A percentile compares a stretch with the other conserved stretches of the same genome.
Evolutionary conservation across 2,797 vertebrate species (phyloP).

Genomic region (Delichon dasypus): DNA sequence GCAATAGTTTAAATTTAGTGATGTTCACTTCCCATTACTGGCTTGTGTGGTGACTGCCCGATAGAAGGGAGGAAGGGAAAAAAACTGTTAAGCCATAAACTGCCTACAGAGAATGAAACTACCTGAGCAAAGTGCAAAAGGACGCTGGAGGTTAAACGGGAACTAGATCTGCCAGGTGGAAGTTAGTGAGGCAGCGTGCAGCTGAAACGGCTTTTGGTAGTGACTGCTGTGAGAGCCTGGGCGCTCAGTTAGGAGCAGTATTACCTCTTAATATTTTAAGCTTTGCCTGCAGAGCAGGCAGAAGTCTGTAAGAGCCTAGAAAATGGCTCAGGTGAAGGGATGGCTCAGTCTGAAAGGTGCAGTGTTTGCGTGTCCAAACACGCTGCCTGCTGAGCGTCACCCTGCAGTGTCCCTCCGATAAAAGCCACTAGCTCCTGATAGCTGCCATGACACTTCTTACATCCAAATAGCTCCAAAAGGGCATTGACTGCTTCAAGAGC

Average conservation of each 20-base stretch:
- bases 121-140: background rate
- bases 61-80: background rate
- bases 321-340: background rate
- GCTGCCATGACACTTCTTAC: accelerated
- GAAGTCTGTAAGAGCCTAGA: background rate
- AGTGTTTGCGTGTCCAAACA: background rate
- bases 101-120: background rate
- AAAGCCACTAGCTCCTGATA: background rate
- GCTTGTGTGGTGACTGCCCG: background rate
- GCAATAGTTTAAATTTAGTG: background rate
- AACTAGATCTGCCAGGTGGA: background rate
- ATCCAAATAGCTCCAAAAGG: background rate
- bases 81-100: background rate
- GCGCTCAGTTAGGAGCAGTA: background rate
- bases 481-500: background rate
- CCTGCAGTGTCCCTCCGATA: background rate
- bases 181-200: background rate
- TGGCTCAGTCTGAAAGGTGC: background rate
- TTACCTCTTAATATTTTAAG: background rate
- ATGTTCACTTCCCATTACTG: background rate
- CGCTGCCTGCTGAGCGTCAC: background rate
- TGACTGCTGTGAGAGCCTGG: background rate
- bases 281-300: background rate
- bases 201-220: background rate
- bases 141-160: background rate